phyloP scores from a whole-genome alignment of 2,888 invertebrate genomes.

The Girardia tigrina region DNA sequence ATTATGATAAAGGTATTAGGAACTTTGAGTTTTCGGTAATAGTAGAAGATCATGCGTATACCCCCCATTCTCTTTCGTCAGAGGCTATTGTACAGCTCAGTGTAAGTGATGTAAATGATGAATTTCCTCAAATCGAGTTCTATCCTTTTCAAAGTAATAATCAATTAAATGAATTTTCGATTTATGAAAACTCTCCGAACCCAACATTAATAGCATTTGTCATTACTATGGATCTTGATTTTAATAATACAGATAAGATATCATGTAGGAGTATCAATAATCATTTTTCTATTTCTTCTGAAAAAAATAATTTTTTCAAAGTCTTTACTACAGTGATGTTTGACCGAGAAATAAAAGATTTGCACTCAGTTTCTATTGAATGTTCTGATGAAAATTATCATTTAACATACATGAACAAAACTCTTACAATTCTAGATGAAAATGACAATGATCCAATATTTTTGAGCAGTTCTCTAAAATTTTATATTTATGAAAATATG shows the following conservation, averaged over 20 bases:
- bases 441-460: not conserved
- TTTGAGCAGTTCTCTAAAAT: not conserved
- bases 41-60: not conserved
- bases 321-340: not conserved
- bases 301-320: not conserved
- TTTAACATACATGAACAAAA: not conserved
- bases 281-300: not conserved
- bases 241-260: not conserved
- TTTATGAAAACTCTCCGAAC: not conserved
- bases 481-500: slow-evolving; percentile 1
- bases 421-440: not conserved
- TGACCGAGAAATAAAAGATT: not conserved
- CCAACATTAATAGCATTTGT: not conserved
- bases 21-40: not conserved
- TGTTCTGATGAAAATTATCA: not conserved
- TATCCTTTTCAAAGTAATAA: not conserved
- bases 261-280: not conserved
- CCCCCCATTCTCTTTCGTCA: not conserved
- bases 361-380: not conserved
- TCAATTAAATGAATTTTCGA: not conserved
- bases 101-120: not conserved
- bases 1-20: not conserved
- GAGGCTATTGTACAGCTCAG: not conserved
- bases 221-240: not conserved
- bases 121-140: not conserved